Percentiles rank a stretch among this genome's conserved stretches.
Evolutionary conservation across 2,888 invertebrate species (phyloP).

Genomic region (Netelia inedita): DNA sequence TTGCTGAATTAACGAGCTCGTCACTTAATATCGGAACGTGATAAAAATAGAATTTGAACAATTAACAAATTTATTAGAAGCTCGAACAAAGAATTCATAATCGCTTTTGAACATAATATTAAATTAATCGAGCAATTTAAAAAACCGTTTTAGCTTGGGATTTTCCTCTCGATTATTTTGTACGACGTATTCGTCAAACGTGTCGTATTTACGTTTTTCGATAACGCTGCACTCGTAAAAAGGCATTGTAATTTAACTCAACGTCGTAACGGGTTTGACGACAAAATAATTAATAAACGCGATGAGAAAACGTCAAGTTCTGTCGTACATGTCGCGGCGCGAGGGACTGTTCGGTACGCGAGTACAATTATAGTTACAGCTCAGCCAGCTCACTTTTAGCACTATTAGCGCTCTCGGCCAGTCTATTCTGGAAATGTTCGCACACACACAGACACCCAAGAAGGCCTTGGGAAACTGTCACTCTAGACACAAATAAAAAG

Average conservation of each 20-base stretch:
- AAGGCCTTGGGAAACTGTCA: constrained; percentile 51
- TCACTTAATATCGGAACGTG: too few species aligned
- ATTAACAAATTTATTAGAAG: too few species aligned
- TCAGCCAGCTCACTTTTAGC: constrained; percentile 50
- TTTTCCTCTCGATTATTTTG: background rate
- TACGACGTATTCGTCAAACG: background rate
- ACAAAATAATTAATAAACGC: constrained; percentile 50
- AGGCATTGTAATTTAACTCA: constrained; percentile 5
- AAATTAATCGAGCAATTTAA: background rate
- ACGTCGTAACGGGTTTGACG: constrained; percentile 11
- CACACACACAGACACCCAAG: constrained; percentile 15
- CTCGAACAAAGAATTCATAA: too few species aligned
- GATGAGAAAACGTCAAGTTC: constrained; percentile 32
- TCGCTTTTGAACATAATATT: too few species aligned
- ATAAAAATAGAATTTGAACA: too few species aligned
- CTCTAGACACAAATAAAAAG: constrained; percentile 20
- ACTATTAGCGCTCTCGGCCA: constrained; percentile 52
- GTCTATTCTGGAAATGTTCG: constrained; percentile 38
- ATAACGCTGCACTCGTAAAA: background rate
- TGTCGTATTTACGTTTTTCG: background rate
- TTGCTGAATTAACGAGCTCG: too few species aligned
- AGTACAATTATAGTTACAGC: constrained; percentile 47
- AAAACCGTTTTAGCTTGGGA: too few species aligned
- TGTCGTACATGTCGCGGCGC: constrained; percentile 32
- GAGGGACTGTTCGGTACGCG: constrained; percentile 17